These are phyloP conservation scores for Echinarachnius parma DNA, from an alignment of 53 echinoderm and acorn worm genomes.

Conservation along the genomic window DNA sequence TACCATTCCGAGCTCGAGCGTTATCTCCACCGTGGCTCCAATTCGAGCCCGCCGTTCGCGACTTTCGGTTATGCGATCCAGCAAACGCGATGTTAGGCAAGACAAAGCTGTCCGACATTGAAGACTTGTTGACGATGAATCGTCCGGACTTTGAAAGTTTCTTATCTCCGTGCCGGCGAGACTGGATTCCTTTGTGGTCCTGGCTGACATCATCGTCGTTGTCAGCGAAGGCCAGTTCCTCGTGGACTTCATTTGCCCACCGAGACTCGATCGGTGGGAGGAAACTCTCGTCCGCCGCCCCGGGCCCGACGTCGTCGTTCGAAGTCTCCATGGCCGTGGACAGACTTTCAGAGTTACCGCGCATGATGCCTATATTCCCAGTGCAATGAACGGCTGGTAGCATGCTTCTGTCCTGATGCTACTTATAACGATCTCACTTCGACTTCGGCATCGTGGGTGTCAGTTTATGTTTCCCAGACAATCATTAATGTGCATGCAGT, in stretches of 20 bases:
- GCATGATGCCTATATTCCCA: slow-evolving; percentile 28
- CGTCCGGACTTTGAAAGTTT: slow-evolving; percentile 29
- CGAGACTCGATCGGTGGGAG: slow-evolving; percentile 39
- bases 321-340: not conserved
- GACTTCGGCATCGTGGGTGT: no score
- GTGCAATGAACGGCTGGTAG: slow-evolving; percentile 27
- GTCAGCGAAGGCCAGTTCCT: slow-evolving; percentile 8
- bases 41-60: slow-evolving; percentile 56
- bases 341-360: slow-evolving; percentile 19
- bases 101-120: slow-evolving; percentile 86
- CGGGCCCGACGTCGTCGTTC: not conserved
- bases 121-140: slow-evolving; percentile 62
- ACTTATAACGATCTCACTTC: no score
- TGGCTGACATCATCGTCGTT: slow-evolving; percentile 2
- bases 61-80: slow-evolving; percentile 37
- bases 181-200: not conserved
- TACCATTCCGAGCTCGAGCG: slow-evolving; percentile 42
- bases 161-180: slow-evolving; percentile 25
- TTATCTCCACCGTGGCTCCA: slow-evolving; percentile 45
- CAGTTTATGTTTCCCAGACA: no score
- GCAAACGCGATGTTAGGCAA: slow-evolving; percentile 60
- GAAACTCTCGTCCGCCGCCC: slow-evolving; percentile 11
- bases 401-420: slow-evolving; percentile 7
- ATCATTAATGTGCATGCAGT: no score
- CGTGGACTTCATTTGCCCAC: slow-evolving; percentile 22